Evolutionary conservation across 2,888 invertebrate genomes (phyloP).

Genomic region (Ophioninae sp.): DNA sequence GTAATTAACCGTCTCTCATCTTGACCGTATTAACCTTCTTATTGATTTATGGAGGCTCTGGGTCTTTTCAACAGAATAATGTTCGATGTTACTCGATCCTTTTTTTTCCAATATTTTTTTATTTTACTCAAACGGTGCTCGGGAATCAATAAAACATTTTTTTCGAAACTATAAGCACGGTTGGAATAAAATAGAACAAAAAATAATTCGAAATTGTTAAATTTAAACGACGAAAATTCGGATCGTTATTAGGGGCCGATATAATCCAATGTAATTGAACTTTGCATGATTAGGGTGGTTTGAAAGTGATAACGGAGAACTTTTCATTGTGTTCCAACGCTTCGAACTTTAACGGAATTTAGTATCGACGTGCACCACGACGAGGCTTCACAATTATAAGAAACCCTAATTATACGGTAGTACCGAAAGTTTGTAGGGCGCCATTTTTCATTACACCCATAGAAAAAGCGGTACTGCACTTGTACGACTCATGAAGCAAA

Average conservation of each 20-base stretch:
- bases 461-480: too few species aligned
- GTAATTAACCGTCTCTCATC: slow-evolving; percentile 25
- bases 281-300: too few species aligned
- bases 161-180: background rate
- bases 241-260: too few species aligned
- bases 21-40: slow-evolving; percentile 31
- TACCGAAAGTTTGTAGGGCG: background rate
- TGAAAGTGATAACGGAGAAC: background rate
- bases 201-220: background rate
- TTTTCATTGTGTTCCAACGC: background rate
- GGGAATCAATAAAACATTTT: background rate
- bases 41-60: background rate
- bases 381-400: background rate
- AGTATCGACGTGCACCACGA: background rate
- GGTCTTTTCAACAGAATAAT: background rate
- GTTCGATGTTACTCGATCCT: background rate
- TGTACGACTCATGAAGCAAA: background rate
- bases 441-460: background rate
- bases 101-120: background rate
- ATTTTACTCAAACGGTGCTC: background rate
- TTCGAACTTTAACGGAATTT: background rate
- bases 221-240: background rate
- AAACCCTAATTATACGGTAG: background rate
- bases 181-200: background rate
- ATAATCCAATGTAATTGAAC: too few species aligned